These are phyloP conservation scores for Chelonus formosanus DNA, from an alignment of 2,888 invertebrate genomes.

Conservation along the genomic window DNA sequence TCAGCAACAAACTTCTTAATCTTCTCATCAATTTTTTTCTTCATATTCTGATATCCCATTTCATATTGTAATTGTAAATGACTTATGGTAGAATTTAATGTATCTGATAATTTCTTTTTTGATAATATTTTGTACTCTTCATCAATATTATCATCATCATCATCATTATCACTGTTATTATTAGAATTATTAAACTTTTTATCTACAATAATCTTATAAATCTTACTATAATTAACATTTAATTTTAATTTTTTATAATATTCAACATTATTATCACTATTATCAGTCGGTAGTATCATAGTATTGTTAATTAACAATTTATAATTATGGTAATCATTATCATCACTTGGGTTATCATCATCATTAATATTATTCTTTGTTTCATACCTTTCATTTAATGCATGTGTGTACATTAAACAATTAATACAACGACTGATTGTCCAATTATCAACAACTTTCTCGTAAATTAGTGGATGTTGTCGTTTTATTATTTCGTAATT, in stretches of 20 bases:
- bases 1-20: conserved; percentile 79
- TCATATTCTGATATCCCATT: neutral
- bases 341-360: neutral
- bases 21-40: conserved; percentile 74
- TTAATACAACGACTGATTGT: neutral
- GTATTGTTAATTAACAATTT: neutral
- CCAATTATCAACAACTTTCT: neutral
- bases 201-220: conserved; percentile 3
- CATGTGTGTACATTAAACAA: neutral
- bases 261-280: neutral
- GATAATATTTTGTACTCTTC: neutral
- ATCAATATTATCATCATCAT: conserved; percentile 1
- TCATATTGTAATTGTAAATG: conserved; percentile 4
- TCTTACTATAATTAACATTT: conserved; percentile 2
- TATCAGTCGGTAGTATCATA: neutral
- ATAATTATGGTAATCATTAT: neutral
- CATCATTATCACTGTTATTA: neutral
- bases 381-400: conserved; percentile 15
- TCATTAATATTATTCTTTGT: neutral
- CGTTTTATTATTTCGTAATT: conserved; percentile 66
- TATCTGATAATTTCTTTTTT: conserved; percentile 3
- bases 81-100: neutral
- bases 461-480: neutral
- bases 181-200: too few relatives aligned
- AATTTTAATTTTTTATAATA: neutral